Evolutionary conservation across 1,140 invertebrate genomes (phyloP).

Genomic region (Gonioctena quinquepunctata): DNA sequence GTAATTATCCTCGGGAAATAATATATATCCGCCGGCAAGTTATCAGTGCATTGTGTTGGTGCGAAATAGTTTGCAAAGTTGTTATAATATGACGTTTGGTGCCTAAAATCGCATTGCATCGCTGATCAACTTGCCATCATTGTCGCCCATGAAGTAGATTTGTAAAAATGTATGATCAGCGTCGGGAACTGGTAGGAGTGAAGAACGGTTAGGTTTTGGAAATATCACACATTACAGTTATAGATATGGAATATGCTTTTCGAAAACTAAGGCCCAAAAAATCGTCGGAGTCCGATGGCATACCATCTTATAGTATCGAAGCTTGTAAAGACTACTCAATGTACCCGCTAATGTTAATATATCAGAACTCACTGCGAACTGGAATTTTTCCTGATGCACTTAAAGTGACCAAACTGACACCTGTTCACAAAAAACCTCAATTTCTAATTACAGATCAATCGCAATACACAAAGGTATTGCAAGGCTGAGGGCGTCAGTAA

Average conservation of each 20-base stretch:
- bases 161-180: not conserved
- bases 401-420: too few relatives aligned
- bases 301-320: not conserved
- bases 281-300: not conserved
- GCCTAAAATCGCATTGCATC: not conserved
- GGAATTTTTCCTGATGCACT: too few relatives aligned
- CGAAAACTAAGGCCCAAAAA: not conserved
- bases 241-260: not conserved
- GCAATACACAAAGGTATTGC: too few relatives aligned
- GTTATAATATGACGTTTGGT: not conserved
- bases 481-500: too few relatives aligned
- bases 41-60: not conserved
- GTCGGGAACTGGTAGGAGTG: not conserved
- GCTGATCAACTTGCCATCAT: not conserved
- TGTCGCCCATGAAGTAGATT: not conserved
- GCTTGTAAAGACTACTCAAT: not conserved
- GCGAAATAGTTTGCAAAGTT: not conserved
- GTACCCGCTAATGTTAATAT: too few relatives aligned
- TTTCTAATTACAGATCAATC: too few relatives aligned
- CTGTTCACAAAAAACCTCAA: too few relatives aligned
- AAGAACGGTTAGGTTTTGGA: too few relatives aligned
- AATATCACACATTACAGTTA: not conserved
- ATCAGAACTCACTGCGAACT: too few relatives aligned
- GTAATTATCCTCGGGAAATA: not conserved
- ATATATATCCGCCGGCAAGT: not conserved